A percentile compares a stretch with the other conserved stretches of the same genome.
Evolutionary conservation across 2,888 invertebrate species (phyloP).

Genomic region (Polylopha cassiicola): DNA sequence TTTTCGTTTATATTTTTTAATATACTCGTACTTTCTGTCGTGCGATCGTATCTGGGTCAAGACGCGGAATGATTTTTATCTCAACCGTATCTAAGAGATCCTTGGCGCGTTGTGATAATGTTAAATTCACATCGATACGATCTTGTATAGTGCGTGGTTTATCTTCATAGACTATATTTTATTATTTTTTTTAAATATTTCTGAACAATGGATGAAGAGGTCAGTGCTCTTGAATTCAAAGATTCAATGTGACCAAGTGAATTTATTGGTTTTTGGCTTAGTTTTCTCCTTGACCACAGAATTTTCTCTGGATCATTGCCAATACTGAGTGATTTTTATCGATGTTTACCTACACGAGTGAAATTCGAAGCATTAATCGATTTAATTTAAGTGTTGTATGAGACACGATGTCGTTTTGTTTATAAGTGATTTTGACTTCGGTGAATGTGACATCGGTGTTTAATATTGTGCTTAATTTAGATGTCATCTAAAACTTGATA

Average conservation of each 20-base stretch:
- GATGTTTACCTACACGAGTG: slow-evolving; percentile 12
- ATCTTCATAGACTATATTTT: slow-evolving; percentile 11
- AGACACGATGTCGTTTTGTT: slow-evolving; percentile 4
- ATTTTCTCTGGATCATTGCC: slow-evolving; percentile 10
- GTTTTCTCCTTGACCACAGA: slow-evolving; percentile 18
- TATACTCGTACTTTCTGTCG: background rate
- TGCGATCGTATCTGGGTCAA: slow-evolving; percentile 26
- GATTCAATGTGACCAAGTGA: slow-evolving; percentile 22
- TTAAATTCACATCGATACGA: slow-evolving; percentile 13
- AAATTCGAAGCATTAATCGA: slow-evolving; percentile 12
- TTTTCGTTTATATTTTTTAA: no score
- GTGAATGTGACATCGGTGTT: no score
- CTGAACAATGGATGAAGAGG: slow-evolving; percentile 40
- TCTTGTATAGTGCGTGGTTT: slow-evolving; percentile 17
- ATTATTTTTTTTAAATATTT: slow-evolving; percentile 17
- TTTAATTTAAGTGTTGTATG: no score
- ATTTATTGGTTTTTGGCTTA: slow-evolving; percentile 24
- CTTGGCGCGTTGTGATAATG: slow-evolving; percentile 26
- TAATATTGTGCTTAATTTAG: no score
- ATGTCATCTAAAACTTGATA: no score
- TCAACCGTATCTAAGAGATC: slow-evolving; percentile 34
- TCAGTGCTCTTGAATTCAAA: slow-evolving; percentile 37
- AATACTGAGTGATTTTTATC: slow-evolving; percentile 10
- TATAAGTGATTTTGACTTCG: no score
- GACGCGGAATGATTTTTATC: slow-evolving; percentile 26